phyloP scores from a whole-genome alignment of 1,140 invertebrate genomes.

The Drosophila nebulosa region DNA sequence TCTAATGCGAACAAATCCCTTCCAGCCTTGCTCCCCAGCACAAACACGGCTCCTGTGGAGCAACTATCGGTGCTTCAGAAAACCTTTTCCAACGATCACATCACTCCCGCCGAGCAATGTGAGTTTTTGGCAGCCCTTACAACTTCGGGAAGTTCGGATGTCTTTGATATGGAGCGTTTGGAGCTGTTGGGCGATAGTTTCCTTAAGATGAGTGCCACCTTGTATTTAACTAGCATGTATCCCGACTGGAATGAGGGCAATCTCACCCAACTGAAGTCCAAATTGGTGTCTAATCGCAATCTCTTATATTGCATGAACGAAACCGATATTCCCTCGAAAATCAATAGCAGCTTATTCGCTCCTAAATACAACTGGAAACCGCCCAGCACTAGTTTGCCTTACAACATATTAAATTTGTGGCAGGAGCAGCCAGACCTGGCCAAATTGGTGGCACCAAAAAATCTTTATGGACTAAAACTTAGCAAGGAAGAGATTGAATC shows the following conservation, averaged over 20 bases:
- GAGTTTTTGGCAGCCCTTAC: slow-evolving; percentile 87
- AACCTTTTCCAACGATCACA: slow-evolving; percentile 31
- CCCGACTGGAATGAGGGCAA: slow-evolving; percentile 88
- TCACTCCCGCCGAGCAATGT: slow-evolving; percentile 63
- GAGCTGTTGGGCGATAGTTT: slow-evolving; percentile 95
- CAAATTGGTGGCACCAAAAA: slow-evolving; percentile 47
- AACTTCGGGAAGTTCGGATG: slow-evolving; percentile 87
- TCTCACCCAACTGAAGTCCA: slow-evolving; percentile 88
- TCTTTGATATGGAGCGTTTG: slow-evolving; percentile 90
- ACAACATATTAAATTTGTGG: slow-evolving; percentile 48
- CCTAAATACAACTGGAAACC: slow-evolving; percentile 84
- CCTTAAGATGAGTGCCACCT: slow-evolving; percentile 89
- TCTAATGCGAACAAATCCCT: background rate
- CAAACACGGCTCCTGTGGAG: background rate
- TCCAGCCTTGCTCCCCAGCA: slow-evolving; percentile 24
- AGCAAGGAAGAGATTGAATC: slow-evolving; percentile 38
- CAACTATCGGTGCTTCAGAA: slow-evolving; percentile 29
- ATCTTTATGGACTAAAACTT: slow-evolving; percentile 32
- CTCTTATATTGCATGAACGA: slow-evolving; percentile 85
- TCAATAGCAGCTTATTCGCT: slow-evolving; percentile 48
- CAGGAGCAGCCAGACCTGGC: slow-evolving; percentile 17
- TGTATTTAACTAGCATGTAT: slow-evolving; percentile 88
- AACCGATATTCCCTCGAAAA: slow-evolving; percentile 52
- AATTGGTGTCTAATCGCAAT: slow-evolving; percentile 91
- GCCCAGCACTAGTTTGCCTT: slow-evolving; percentile 81